Base-by-base conservation (phyloP, 2,888 invertebrate species). In the Cerastis leucographa region DNA sequence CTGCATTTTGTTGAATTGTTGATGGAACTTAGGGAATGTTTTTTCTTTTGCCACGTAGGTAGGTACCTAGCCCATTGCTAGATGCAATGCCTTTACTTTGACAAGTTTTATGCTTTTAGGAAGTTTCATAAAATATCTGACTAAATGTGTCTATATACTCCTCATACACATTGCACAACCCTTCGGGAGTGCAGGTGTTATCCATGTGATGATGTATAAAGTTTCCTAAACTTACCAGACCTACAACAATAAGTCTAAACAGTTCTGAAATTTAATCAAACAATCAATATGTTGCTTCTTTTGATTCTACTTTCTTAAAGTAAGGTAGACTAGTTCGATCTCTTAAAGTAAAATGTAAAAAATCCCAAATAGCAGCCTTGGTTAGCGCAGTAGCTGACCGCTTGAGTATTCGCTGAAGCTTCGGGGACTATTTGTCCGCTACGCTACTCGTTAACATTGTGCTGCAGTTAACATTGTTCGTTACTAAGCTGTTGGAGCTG, bases 341-440 rank as follows among this genome's bases (percentile, higher is more conserved):
- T 35, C 11, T 19, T 25, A 6, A 6, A n/a, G 11, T 44, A 5
- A 42, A 44, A 42, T n/a, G 3, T 19, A 6, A 35, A 35, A 35
- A 35, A 64, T 42, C 9, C 25, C 11, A 25, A 44, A 65, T 44
- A 14, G 8, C 17, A 59, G 59, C 25, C 2, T 49, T 68, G 42
- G 51, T 49, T 46, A 62, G 61, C 29, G 22, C 44, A 29, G 2
- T 44, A 40, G 2, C 61, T 54, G 51, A n/a, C 40, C 40, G 25
- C n/a, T 79, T 46, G 19, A 40, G n/a, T 79, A 79, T 62, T 62
- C 40, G 46, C 62, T 80, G 46, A 62, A 80, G 51, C 40, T 54
- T 62, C 12, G 40, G 19, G 19, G 62, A 62, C 62, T 79, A 46
- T 25, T 25, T 17, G 5, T 17, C 54, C 54, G 12, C 49, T 49